Percentiles rank a stretch among this genome's conserved stretches.
Evolutionary conservation across 1,140 invertebrate genomes (phyloP).

Genomic region (Phenacoccus solenopsis): DNA sequence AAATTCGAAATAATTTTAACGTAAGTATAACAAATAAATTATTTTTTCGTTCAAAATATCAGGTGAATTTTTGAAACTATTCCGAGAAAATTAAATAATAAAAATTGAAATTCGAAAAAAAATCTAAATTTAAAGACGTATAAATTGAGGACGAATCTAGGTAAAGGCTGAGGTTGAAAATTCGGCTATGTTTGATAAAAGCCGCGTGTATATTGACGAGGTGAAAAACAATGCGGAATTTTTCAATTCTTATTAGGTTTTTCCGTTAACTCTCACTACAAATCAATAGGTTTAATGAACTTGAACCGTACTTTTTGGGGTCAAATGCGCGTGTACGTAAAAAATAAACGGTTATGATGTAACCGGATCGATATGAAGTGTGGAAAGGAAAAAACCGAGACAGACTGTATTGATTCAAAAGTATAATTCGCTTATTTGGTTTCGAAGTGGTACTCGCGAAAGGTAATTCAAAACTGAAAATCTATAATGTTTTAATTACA

Average conservation of each 20-base stretch:
- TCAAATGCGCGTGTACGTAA: constrained; percentile 6
- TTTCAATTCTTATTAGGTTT: background rate
- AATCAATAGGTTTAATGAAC: constrained; percentile 12
- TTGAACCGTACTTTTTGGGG: constrained; percentile 6
- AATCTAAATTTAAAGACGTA: no score
- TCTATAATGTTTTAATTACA: background rate
- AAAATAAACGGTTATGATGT: constrained; percentile 7
- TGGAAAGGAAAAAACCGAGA: background rate
- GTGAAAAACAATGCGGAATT: background rate
- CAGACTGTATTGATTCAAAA: background rate
- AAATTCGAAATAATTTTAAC: no score
- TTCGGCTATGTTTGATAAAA: no score
- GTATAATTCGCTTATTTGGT: constrained; percentile 20
- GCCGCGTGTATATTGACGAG: no score
- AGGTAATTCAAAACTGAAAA: background rate
- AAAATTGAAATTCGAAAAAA: no score
- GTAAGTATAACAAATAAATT: no score
- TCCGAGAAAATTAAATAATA: no score
- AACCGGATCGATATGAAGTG: constrained; percentile 5
- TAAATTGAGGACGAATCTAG: no score
- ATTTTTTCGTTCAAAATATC: no score
- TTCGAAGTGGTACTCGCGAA: no score
- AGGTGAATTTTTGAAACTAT: no score
- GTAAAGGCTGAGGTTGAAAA: no score
- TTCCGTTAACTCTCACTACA: background rate